These are phyloP conservation scores for Psammodynastes pulverulentus DNA, from an alignment of 2,113 vertebrate genomes.

Conservation along the genomic window DNA sequence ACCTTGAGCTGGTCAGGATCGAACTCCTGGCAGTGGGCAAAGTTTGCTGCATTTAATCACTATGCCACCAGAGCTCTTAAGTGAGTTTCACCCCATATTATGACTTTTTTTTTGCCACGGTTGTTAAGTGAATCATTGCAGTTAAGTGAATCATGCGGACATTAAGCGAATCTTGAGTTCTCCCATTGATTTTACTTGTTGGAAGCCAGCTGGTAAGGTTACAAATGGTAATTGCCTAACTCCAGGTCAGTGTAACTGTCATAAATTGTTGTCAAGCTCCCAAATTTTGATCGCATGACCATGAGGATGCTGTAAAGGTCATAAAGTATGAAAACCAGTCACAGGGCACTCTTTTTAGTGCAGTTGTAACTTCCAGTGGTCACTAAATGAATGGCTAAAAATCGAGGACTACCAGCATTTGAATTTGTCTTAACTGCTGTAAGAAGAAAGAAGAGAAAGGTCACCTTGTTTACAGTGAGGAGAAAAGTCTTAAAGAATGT, in stretches of 20 bases:
- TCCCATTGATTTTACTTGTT: not conserved
- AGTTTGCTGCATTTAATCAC: not conserved
- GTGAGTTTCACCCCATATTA: not conserved
- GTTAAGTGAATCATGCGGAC: too few species aligned
- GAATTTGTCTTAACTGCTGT: not conserved
- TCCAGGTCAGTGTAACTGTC: too few species aligned
- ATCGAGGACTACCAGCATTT: not conserved
- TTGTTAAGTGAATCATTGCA: not conserved
- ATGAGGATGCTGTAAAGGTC: too few species aligned
- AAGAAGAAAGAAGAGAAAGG: too few species aligned
- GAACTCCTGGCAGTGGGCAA: not conserved
- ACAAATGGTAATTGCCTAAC: not conserved
- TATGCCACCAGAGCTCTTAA: not conserved
- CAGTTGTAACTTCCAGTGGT: too few species aligned
- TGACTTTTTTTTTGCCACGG: not conserved
- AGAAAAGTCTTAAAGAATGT: not conserved
- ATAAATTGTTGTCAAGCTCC: too few species aligned
- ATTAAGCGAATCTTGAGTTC: not conserved
- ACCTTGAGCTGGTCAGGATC: not conserved
- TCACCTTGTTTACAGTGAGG: not conserved
- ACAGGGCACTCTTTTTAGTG: too few species aligned
- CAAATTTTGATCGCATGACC: too few species aligned
- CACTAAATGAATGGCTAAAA: too few species aligned
- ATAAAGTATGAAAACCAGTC: too few species aligned
- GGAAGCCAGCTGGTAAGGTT: not conserved